phyloP scores from a whole-genome alignment of 2,797 vertebrate genomes.

The Coccyzus lansbergi region DNA sequence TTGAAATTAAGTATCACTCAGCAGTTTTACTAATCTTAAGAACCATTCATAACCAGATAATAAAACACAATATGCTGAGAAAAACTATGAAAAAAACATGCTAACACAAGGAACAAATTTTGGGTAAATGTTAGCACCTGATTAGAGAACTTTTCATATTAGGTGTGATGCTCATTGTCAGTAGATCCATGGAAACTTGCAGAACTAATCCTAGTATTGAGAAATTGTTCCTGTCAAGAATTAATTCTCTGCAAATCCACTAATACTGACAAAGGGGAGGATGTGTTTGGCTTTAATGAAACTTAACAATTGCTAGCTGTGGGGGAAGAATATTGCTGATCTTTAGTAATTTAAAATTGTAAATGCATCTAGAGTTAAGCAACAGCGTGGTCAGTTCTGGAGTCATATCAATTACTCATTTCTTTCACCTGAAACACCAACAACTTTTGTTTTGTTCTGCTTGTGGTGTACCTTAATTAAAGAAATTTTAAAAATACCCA shows the following conservation, averaged over 20 bases:
- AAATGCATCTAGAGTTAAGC: neutral
- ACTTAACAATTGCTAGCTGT: neutral
- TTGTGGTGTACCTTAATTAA: neutral
- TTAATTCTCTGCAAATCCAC: neutral
- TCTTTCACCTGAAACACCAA: neutral
- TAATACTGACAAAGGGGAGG: neutral
- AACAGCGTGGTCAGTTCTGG: neutral
- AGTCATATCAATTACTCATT: neutral
- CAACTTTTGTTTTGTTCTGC: neutral
- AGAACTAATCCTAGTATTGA: neutral
- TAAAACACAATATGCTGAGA: neutral
- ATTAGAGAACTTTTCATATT: neutral
- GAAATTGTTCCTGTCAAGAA: neutral
- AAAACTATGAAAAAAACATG: neutral
- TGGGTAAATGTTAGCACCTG: neutral
- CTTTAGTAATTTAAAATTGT: neutral
- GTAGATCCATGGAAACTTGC: neutral
- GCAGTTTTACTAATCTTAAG: slow-evolving; percentile 16
- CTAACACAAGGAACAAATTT: neutral
- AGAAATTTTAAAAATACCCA: neutral
- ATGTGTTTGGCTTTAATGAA: neutral
- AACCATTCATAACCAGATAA: neutral
- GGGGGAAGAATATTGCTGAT: neutral
- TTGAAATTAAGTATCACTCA: slow-evolving; percentile 31
- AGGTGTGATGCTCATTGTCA: neutral